Base-by-base conservation (phyloP, 1,140 invertebrate genomes). In the Dufourea novaeangliae region DNA sequence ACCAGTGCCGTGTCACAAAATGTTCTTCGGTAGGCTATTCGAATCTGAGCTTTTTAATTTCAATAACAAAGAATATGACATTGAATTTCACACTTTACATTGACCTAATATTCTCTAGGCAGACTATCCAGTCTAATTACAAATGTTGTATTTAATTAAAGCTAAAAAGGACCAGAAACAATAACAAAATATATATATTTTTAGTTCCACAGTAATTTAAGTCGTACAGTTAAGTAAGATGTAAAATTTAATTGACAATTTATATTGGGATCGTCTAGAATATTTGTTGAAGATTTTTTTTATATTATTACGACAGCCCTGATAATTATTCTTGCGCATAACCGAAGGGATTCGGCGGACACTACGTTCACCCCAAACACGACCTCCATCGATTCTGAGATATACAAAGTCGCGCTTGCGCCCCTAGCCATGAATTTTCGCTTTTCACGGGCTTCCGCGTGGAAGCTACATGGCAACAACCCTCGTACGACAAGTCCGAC, bases 311-410 rank as follows among this genome's bases (percentile, higher is more conserved):
- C 0, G 37, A 54, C 64, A 71, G 52, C 61, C 78, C 79, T 85
- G 79, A 11, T 34, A 27, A 54, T 56, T 44, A 27, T 50, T 25
- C 25, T 50, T 52, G 84, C 75, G 83, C 83, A 85, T 70, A 67
- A 85, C 57, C 79, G 46, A 72, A 20, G 29, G 41, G 20, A 74
- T 68, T 73, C 46, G n/a, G 41, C 44, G 54, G 73, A 67, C 41
- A 67, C 69, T 80, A 64, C 34, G 54, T 83, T 11, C 32, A 66
- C 37, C 54, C 41, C 25, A 79, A 68, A 29, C 63, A 64, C 41
- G 54, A 75, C 46, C 34, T n/a, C 57, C 75, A 86, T 86, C 63
- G 84, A 86, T 86, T 86, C 66, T 10, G 37, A n/a, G 39, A 27
- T 34, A 44, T 22, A 8, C 8, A 52, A 46, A 29, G 25, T 11